Base-by-base conservation (phyloP, 1,140 invertebrate genomes). In the Dryas iulia region DNA sequence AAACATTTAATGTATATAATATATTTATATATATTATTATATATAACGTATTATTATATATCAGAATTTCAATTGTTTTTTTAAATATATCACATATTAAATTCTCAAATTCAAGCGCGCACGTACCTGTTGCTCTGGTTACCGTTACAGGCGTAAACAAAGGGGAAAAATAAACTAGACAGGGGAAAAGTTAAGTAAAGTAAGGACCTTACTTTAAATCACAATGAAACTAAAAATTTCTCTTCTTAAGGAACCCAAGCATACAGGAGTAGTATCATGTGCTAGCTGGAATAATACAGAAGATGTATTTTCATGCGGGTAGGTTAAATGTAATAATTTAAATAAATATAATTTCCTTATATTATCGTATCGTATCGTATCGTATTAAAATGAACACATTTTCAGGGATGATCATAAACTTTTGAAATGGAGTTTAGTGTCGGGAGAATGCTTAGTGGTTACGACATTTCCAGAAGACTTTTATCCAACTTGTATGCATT, bases 261-360 rank as follows among this genome's bases (percentile, higher is more conserved):
- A 97, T 86, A 93, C 92, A 39, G 95, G 95, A 80, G 92, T 96
- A 14, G 95, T 97, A 4, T 96, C 96, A 66, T 98, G 97, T 90
- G 95, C 98, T 10, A 96, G 96, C 69, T 99, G 98, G 98, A 97
- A 95, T 83, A 96, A 95, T 74, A 95, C 97, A 30, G 98, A 99
- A 87, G 97, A 99, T 92, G 95, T 98, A 54, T 97, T 97, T 92
- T 98, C 98, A 31, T 96, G 95, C 77, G 96, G 96, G 96, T 97
- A 92, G 91, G 39, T n/a, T n/a, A n/a, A n/a, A n/a, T n/a, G n/a
- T n/a, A n/a, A n/a, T n/a, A n/a, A n/a, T n/a, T n/a, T n/a, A n/a
- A n/a, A n/a, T n/a, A n/a, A n/a, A n/a, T n/a, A n/a, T n/a, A n/a
- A n/a, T n/a, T n/a, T n/a, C n/a, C n/a, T n/a, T n/a, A n/a, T n/a